Base-by-base conservation (phyloP, 2,113 vertebrate species). In the Indicator indicator region DNA sequence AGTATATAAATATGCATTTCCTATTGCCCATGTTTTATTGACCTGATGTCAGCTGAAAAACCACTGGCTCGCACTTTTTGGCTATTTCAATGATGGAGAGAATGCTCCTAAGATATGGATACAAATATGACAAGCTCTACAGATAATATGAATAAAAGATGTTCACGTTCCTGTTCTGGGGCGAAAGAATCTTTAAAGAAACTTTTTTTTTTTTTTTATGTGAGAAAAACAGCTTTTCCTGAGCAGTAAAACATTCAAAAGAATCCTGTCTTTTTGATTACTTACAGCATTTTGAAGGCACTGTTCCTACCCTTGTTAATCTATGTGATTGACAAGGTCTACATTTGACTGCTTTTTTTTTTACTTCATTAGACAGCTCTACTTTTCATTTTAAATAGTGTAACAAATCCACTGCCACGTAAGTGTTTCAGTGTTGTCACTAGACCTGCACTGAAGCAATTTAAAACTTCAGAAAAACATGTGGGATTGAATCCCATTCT, bases 71-170 rank as follows among this genome's bases (percentile, higher is more conserved):
- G 30, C 33, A 55, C 38, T 94, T 87, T 62, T 59, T 68, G 63
- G 21, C 20, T 69, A 2, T 70, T 87, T 82, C 75, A 75, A 3
- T n/a, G 44, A 19, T 64, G 50, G 60, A 77, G 26, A 60, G 59
- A 81, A 87, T 30, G 36, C 10, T 94, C 30, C 48, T 76, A 87
- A 88, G n/a, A 83, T 52, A 74, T 2, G 4, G 75, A 79, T 87
- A 90, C 48, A 93, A 91, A 91, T 90, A 83, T 26, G 16, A 95
- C 85, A 96, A 72, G 52, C 77, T 87, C 73, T 85, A 75, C 21
- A 83, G 76, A 69, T 59, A 65, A 46, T 79, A 97, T 96, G 85
- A 97, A 97, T 97, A 96, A 97, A 97, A 97, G 87, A 97, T 97
- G 72, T 58, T 79, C 77, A 54, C 46, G 33, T 87, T 95, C 77